Conservation (phyloP, 2,888 invertebrate species). For the Zeuzera pyrina region DNA sequence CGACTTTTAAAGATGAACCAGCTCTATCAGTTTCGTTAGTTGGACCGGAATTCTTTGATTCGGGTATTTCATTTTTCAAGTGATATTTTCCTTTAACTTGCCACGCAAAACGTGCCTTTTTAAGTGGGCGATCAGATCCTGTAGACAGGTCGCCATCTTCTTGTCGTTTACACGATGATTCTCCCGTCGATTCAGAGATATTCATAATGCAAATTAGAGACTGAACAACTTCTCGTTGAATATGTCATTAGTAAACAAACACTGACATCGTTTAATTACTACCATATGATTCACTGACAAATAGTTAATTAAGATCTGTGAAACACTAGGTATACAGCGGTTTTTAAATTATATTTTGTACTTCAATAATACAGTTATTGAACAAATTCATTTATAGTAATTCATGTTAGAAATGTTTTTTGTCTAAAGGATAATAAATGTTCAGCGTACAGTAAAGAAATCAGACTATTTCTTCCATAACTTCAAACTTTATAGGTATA, state of each 20-base stretch:
- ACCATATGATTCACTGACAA: slow-evolving; percentile 67
- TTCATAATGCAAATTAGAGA: slow-evolving; percentile 41
- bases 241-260: slow-evolving; percentile 64
- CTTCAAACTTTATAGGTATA: no score
- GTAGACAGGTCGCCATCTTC: slow-evolving; percentile 65
- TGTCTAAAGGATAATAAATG: no score
- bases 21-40: slow-evolving; percentile 21
- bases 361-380: no score
- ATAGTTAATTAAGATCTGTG: slow-evolving; percentile 49
- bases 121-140: slow-evolving; percentile 73
- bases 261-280: slow-evolving; percentile 64
- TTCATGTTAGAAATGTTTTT: no score
- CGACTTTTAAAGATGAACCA: slow-evolving; percentile 27
- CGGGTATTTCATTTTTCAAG: slow-evolving; percentile 56
- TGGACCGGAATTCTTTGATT: slow-evolving; percentile 18
- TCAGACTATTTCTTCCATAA: no score
- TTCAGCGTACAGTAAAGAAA: no score
- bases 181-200: slow-evolving; percentile 44
- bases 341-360: no score
- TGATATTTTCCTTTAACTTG: slow-evolving; percentile 78
- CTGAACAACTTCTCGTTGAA: slow-evolving; percentile 21
- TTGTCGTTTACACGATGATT: slow-evolving; percentile 64
- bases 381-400: no score
- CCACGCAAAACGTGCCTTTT: slow-evolving; percentile 78
- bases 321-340: no score